phyloP scores from a whole-genome alignment of 2,888 invertebrate genomes.

The Drosophila imparisetae region DNA sequence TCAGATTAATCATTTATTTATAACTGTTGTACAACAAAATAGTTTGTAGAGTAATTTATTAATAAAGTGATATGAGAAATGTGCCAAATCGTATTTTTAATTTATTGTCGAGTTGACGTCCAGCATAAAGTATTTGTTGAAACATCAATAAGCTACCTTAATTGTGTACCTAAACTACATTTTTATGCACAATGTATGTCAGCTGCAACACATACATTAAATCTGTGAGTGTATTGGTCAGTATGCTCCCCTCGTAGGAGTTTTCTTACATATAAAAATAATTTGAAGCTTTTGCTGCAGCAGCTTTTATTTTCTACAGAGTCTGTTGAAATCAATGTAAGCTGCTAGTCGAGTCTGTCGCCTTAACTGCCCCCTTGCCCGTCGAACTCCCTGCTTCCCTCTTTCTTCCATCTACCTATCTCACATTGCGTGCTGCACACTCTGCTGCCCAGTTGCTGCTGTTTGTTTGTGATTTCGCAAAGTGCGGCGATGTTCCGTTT shows the following conservation, averaged over 20 bases:
- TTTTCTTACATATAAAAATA: constrained; percentile 24
- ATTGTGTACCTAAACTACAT: neutral
- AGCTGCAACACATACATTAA: neutral
- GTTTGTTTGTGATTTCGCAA: constrained; percentile 64
- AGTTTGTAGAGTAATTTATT: neutral
- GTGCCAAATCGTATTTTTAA: neutral
- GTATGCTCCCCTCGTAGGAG: neutral
- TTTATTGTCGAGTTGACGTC: neutral
- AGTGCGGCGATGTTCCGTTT: constrained; percentile 66
- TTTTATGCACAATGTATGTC: neutral
- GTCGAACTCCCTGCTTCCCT: neutral
- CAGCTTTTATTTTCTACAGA: constrained; percentile 63
- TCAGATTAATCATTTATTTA: neutral
- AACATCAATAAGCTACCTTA: neutral
- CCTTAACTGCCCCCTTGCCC: constrained; percentile 20
- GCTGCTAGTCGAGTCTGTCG: constrained; percentile 43
- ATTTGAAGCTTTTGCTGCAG: constrained; percentile 58
- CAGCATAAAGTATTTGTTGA: neutral
- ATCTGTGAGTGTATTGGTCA: neutral
- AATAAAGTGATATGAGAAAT: neutral
- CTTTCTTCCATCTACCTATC: neutral
- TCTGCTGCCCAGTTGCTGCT: constrained; percentile 39
- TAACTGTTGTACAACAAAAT: neutral
- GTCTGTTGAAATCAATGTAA: constrained; percentile 71
- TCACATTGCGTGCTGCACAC: constrained; percentile 4